Conservation (phyloP, 2,113 vertebrate genomes). For the Dromiciops gliroides region DNA sequence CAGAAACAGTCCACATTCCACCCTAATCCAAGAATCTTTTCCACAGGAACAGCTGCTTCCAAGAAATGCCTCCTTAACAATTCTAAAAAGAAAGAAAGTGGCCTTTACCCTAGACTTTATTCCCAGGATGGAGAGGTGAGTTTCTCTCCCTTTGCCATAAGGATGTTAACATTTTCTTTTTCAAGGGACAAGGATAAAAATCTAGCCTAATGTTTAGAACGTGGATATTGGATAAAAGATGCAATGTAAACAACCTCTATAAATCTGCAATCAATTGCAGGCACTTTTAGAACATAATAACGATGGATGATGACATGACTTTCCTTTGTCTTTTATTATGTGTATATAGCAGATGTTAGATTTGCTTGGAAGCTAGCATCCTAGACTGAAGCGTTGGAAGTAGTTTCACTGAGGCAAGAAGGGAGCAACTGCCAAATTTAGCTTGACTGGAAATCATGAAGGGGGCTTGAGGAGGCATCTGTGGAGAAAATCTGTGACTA, state of each 20-base stretch:
- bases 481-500: background rate
- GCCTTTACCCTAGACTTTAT: slow-evolving; percentile 9
- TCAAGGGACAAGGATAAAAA: slow-evolving; percentile 2
- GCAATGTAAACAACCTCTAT: background rate
- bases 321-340: background rate
- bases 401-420: background rate
- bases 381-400: background rate
- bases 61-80: background rate
- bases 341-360: background rate
- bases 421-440: background rate
- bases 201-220: background rate
- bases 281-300: background rate
- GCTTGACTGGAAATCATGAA: background rate
- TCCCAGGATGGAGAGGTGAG: background rate
- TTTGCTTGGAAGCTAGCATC: background rate
- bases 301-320: background rate
- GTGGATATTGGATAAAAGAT: background rate
- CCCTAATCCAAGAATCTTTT: background rate
- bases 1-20: background rate
- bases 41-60: background rate
- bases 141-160: background rate
- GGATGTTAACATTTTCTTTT: background rate
- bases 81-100: background rate
- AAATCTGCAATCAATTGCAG: background rate
- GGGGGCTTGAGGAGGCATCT: background rate